Base-by-base conservation (phyloP, 2,888 invertebrate species). In the Oeneis ivallda region DNA sequence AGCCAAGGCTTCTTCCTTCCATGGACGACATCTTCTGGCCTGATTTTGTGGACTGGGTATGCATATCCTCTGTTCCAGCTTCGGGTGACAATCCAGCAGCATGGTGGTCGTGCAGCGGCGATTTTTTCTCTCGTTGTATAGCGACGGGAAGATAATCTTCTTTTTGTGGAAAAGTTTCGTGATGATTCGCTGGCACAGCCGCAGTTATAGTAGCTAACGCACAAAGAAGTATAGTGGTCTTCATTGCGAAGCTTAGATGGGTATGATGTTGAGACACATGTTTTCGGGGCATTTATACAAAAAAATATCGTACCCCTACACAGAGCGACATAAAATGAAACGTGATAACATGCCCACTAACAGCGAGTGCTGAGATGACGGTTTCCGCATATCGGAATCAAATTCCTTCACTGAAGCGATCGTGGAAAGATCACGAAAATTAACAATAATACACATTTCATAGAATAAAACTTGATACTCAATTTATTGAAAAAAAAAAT, bases 181-280 rank as follows among this genome's bases (percentile, higher is more conserved):
- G 81, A 1, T 75, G 74, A 13, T 71, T 70, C 10, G 86, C 72
- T 26, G 91, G 90, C 41, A 86, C 86, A 66, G 89, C 84, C 56
- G 81, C 68, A 74, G 81, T 82, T 62, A 83, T 73, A 47, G 81
- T 74, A 67, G 76, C 83, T 75, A 89, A 71, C 75, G 84, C 82
- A 72, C 80, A 81, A 68, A 91, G 74, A 76, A 86, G 81, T 73
- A 87, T 75, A 73, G 87, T 72, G 74, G 82, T 84, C 87, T 87
- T 88, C 90, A 90, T 91, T 72, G 81, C 87, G 37, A 79, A 74
- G 77, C 71, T 72, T 71, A 74, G 72, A 57, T 72, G 72, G 68
- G 76, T 80, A 76, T 89, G 87, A 84, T 87, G 76, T 70, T 77
- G 72, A 69, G 68, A 74, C 69, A 62, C 68, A 71, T 70, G 43